Base-by-base conservation (phyloP, 2,113 vertebrate species). In the Cygnus atratus region DNA sequence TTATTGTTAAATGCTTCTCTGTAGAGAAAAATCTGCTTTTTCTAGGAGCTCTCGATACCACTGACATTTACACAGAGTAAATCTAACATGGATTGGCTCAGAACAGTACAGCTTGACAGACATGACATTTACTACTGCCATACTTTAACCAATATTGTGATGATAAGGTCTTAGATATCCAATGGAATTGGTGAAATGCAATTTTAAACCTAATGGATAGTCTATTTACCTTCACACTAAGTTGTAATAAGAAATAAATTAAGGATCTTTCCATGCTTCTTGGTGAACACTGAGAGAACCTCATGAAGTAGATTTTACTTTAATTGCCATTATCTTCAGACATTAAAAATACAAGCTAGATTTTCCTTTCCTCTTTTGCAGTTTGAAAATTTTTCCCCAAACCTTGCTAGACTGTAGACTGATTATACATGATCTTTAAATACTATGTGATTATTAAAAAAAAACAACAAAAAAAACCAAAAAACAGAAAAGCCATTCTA, bases 31-130 rank as follows among this genome's bases (percentile, higher is more conserved):
- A 94, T 90, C 88, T 96, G 93, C 95, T 95, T 97, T 97, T 97
- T 84, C 95, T 97, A 92, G 70, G 77, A 96, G 96, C 94, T 97
- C 94, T 97, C 96, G 80, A 89, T 97, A 97, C 95, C 91, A 93
- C 79, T 98, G 98, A 98, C 98, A 98, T 98, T 98, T 98, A 97
- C 98, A 97, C 95, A 97, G 93, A 98, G 96, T 97, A 98, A 98
- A 98, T 97, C 80, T 97, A 97, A 95, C 94, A 91, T 19, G 94
- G 91, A 97, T 97, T 96, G 97, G 95, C 93, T 98, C 85, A 94
- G 96, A 89, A 95, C 78, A 93, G 91, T 92, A 96, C 86, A 95
- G 88, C 83, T 86, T 98, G 98, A 98, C 97, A 97, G 98, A 97
- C 95, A 72, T 98, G 97, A 97, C 97, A 97, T 98, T 98, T 98